Conservation (phyloP, 2,113 vertebrate genomes). For the Erpornis zantholeuca region DNA sequence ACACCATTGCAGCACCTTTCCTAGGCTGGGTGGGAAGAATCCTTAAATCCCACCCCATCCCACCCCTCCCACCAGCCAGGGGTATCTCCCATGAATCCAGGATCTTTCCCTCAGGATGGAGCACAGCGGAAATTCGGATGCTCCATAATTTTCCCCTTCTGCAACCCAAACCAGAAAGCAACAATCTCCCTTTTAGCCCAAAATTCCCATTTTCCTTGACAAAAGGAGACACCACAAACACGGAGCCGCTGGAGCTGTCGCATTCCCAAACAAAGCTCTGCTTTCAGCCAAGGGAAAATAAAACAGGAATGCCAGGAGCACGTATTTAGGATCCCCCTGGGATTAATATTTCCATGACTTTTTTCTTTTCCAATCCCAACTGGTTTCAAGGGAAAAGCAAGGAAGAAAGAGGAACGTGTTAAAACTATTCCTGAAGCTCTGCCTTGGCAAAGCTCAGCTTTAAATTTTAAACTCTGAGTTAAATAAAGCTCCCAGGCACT, state of each 20-base stretch:
- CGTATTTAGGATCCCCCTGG: not conserved
- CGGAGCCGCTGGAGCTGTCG: too few species aligned
- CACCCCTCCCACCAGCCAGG: not conserved
- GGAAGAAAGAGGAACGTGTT: not conserved
- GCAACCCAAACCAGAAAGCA: too few species aligned
- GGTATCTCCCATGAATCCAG: not conserved
- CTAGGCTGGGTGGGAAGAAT: not conserved
- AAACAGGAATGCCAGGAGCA: not conserved
- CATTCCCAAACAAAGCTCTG: not conserved
- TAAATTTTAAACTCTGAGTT: not conserved
- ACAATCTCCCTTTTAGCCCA: not conserved
- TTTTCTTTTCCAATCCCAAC: not conserved
- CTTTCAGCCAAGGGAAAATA: not conserved
- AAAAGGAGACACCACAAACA: too few species aligned
- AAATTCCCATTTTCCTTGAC: not conserved
- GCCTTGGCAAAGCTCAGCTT: not conserved
- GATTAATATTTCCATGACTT: not conserved
- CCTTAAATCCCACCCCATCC: not conserved
- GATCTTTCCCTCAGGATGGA: not conserved
- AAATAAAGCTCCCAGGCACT: not conserved
- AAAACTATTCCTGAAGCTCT: not conserved
- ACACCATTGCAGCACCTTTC: not conserved
- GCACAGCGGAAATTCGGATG: not conserved
- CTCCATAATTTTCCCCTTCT: not conserved
- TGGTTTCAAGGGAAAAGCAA: not conserved